A percentile compares a stretch with the other conserved stretches of the same genome.
These are phyloP conservation scores for Apteryx mantelli DNA, from an alignment of 2,113 vertebrate species.

Conservation along the genomic window DNA sequence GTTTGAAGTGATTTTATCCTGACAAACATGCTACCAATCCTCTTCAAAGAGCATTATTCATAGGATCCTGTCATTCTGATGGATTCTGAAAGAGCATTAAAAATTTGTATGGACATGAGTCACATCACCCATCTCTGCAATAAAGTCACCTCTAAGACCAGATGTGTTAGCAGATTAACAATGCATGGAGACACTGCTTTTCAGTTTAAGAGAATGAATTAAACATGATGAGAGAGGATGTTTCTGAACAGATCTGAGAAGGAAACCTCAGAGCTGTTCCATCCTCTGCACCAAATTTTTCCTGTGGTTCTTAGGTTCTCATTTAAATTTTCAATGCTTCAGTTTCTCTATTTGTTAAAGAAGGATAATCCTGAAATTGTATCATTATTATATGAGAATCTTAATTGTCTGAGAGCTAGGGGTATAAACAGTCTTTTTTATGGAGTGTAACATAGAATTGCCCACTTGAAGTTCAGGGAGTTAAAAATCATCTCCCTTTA, in stretches of 20 bases:
- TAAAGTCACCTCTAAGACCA: neutral
- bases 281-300: no score
- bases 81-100: neutral
- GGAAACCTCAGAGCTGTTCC: neutral
- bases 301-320: neutral
- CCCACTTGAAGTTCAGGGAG: neutral
- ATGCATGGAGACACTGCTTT: neutral
- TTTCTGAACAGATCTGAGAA: neutral
- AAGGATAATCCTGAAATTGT: neutral
- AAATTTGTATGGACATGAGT: neutral
- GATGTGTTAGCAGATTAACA: neutral
- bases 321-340: neutral
- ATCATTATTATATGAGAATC: neutral
- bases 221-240: neutral
- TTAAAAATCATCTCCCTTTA: neutral
- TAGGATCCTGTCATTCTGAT: neutral
- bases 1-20: constrained; percentile 17
- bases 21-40: neutral
- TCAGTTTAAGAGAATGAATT: neutral
- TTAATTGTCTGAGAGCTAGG: neutral
- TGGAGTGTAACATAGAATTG: neutral
- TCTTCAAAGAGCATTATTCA: neutral
- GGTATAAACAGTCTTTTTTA: neutral
- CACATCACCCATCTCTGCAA: neutral
- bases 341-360: neutral